phyloP scores from a whole-genome alignment of 2,797 vertebrate genomes.

The Channallabes apus region DNA sequence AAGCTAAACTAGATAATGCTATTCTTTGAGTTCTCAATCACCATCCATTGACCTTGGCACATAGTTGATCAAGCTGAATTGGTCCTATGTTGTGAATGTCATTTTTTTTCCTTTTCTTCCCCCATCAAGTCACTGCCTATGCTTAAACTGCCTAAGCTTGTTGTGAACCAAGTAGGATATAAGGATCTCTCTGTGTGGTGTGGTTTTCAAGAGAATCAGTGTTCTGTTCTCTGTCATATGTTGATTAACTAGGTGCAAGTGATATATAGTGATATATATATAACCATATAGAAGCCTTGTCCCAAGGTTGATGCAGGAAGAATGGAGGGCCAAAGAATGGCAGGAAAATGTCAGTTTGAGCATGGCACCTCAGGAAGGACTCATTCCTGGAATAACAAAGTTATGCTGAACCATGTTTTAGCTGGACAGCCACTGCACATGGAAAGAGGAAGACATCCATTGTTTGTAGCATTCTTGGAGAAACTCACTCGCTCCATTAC shows the following conservation, averaged over 20 bases:
- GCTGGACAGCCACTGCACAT: slow-evolving; percentile 31
- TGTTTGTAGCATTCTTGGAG: slow-evolving; percentile 39
- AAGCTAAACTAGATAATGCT: slow-evolving; percentile 41
- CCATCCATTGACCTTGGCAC: slow-evolving; percentile 29
- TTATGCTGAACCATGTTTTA: slow-evolving; percentile 63
- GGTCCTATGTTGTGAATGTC: slow-evolving; percentile 20
- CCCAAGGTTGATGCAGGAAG: slow-evolving; percentile 42
- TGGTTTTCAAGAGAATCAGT: slow-evolving; percentile 11
- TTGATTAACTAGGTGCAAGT: slow-evolving; percentile 37
- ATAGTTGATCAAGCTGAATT: slow-evolving; percentile 7
- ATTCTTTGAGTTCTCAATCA: slow-evolving; percentile 31
- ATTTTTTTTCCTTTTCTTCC: background rate
- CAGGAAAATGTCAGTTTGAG: slow-evolving; percentile 63
- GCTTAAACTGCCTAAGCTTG: slow-evolving; percentile 2
- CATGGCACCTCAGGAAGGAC: slow-evolving; percentile 63
- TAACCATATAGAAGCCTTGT: slow-evolving; percentile 28
- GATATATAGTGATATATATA: too few relatives aligned
- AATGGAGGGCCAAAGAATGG: slow-evolving; percentile 42
- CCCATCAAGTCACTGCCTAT: slow-evolving; percentile 2
- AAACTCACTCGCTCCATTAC: background rate
- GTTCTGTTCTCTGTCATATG: slow-evolving; percentile 30
- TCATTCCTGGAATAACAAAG: slow-evolving; percentile 65
- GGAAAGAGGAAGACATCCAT: slow-evolving; percentile 34
- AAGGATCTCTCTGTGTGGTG: slow-evolving; percentile 39
- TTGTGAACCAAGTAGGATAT: slow-evolving; percentile 35